Percentiles rank a stretch among this genome's conserved stretches.
Conservation (phyloP, 1,140 invertebrate species). For the Oedothorax gibbosus region DNA sequence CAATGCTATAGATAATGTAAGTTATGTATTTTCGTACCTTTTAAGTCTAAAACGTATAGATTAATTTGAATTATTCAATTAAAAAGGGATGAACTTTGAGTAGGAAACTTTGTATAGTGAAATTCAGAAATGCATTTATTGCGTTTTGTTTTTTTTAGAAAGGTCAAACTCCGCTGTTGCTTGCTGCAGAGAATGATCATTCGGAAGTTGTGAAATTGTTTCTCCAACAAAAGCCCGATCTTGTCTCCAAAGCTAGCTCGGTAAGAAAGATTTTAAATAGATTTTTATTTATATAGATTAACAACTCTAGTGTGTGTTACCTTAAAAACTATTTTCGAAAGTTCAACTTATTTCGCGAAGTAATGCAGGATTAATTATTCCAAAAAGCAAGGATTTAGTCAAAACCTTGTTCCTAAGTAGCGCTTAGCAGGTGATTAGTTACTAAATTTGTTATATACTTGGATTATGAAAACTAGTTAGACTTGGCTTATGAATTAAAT, state of each 20-base stretch:
- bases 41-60: not conserved
- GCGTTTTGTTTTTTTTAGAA: slow-evolving; percentile 77
- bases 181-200: slow-evolving; percentile 97
- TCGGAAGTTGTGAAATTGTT: slow-evolving; percentile 98
- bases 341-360: not conserved
- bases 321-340: not conserved
- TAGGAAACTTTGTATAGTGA: not conserved
- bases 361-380: not conserved
- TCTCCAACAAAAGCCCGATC: slow-evolving; percentile 92
- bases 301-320: no score
- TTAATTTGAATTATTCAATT: not conserved
- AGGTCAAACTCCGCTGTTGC: slow-evolving; percentile 73
- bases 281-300: not conserved
- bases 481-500: no score
- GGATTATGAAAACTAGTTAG: no score
- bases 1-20: slow-evolving; percentile 94
- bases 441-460: no score
- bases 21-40: slow-evolving; percentile 69
- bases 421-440: no score
- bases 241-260: slow-evolving; percentile 93
- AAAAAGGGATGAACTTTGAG: not conserved
- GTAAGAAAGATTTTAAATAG: slow-evolving; percentile 17
- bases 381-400: no score
- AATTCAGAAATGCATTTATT: slow-evolving; percentile 66
- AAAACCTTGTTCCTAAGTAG: no score